Evolutionary conservation across 2,888 invertebrate species (phyloP).

Genomic region (Drosophila aldrichi): DNA sequence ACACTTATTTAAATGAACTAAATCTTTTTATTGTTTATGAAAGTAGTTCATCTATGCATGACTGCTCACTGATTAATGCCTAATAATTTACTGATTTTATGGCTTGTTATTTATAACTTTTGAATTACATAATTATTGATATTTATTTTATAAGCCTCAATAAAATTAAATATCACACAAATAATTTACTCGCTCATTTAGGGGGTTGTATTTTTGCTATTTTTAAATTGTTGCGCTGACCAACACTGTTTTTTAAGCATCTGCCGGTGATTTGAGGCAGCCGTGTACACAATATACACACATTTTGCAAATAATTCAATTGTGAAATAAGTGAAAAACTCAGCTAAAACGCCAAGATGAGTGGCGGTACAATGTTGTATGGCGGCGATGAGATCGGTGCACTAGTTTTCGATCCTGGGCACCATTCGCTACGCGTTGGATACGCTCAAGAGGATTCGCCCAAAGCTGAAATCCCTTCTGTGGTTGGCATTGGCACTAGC

Average conservation of each 20-base stretch:
- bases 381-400: constrained; percentile 99
- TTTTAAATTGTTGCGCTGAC: constrained; percentile 3
- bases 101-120: background rate
- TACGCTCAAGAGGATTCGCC: constrained; percentile 99
- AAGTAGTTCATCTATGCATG: background rate
- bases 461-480: constrained; percentile 98
- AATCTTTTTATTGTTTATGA: background rate
- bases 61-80: background rate
- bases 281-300: constrained; percentile 60
- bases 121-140: background rate
- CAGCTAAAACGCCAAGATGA: constrained; percentile 76
- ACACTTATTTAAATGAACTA: background rate
- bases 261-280: constrained; percentile 49
- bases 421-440: constrained; percentile 93
- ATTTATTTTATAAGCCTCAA: background rate
- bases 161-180: background rate
- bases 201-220: constrained; percentile 5
- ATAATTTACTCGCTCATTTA: background rate
- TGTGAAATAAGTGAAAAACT: constrained; percentile 13
- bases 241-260: constrained; percentile 53
- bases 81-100: background rate
- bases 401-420: constrained; percentile 98
- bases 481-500: constrained; percentile 94
- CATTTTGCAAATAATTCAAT: constrained; percentile 30
- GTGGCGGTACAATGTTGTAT: constrained; percentile 90